Percentiles rank a stretch among this genome's conserved stretches.
Conservation (phyloP, 2,797 vertebrate species). For the Vespertilio murinus region DNA sequence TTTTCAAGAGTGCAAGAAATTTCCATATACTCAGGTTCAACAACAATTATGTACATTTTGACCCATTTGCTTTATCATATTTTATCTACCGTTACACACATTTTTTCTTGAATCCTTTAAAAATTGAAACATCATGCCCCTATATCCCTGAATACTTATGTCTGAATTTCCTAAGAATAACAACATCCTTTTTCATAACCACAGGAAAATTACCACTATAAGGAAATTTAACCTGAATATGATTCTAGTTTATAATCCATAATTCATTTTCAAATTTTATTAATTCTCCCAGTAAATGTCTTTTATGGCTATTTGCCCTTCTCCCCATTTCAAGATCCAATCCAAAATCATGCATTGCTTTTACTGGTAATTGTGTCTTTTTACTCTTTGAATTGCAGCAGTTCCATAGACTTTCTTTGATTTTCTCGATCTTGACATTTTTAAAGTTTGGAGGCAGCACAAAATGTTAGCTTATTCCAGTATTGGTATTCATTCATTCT, state of each 20-base stretch:
- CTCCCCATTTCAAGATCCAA: not conserved
- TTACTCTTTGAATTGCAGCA: conserved; percentile 14
- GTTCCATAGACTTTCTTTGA: not conserved
- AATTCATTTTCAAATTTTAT: conserved; percentile 12
- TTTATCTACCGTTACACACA: not conserved
- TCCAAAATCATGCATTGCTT: not conserved
- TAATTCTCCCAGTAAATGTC: not conserved
- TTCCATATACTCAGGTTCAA: not conserved
- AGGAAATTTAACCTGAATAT: not conserved
- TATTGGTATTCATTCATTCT: not conserved
- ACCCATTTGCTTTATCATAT: not conserved
- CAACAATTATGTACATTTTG: not conserved
- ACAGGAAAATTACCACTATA: not conserved
- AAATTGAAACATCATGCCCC: not conserved
- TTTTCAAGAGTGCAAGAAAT: not conserved
- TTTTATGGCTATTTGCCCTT: not conserved
- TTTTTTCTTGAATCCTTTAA: conserved; percentile 33
- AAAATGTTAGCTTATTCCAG: not conserved
- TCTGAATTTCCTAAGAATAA: not conserved
- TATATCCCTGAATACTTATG: conserved; percentile 8
- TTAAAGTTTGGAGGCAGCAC: not conserved
- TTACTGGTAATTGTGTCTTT: conserved; percentile 11
- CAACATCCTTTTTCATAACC: not conserved
- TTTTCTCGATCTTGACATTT: conserved; percentile 32
- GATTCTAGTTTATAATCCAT: not conserved